phyloP scores from a whole-genome alignment of 2,888 invertebrate genomes.

The Leuctra nigra region DNA sequence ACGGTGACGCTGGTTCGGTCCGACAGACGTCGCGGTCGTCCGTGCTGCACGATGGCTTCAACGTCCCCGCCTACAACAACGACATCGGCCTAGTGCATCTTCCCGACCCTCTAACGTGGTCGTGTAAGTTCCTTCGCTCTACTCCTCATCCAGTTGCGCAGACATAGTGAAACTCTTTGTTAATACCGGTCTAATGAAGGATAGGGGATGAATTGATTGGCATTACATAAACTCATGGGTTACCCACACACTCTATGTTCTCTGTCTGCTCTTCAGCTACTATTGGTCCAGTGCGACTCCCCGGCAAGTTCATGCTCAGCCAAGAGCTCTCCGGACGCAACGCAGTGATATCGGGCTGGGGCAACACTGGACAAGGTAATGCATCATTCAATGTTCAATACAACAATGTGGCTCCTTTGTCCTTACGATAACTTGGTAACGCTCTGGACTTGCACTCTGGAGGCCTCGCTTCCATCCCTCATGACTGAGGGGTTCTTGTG shows the following conservation, averaged over 20 bases:
- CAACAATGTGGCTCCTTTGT: too few relatives aligned
- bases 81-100: slow-evolving; percentile 24
- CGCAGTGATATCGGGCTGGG: slow-evolving; percentile 20
- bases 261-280: too few relatives aligned
- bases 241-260: too few relatives aligned
- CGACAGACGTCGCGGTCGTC: not conserved
- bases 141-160: too few relatives aligned
- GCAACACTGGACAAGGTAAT: slow-evolving; percentile 17
- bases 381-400: too few relatives aligned
- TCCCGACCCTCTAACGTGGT: not conserved
- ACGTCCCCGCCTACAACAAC: slow-evolving; percentile 9
- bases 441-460: slow-evolving; percentile 17
- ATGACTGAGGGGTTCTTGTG: too few relatives aligned
- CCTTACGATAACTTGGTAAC: too few relatives aligned
- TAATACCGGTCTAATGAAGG: too few relatives aligned
- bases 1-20: slow-evolving; percentile 4
- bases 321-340: slow-evolving; percentile 9
- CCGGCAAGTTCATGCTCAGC: slow-evolving; percentile 6
- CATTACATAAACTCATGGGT: too few relatives aligned
- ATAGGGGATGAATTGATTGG: too few relatives aligned
- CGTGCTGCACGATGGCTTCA: not conserved
- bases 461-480: slow-evolving; percentile 16
- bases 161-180: too few relatives aligned
- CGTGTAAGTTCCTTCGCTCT: slow-evolving; percentile 9
- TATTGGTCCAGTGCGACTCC: slow-evolving; percentile 20